phyloP scores from a whole-genome alignment of 2,113 vertebrate genomes.

The Alosa alosa region DNA sequence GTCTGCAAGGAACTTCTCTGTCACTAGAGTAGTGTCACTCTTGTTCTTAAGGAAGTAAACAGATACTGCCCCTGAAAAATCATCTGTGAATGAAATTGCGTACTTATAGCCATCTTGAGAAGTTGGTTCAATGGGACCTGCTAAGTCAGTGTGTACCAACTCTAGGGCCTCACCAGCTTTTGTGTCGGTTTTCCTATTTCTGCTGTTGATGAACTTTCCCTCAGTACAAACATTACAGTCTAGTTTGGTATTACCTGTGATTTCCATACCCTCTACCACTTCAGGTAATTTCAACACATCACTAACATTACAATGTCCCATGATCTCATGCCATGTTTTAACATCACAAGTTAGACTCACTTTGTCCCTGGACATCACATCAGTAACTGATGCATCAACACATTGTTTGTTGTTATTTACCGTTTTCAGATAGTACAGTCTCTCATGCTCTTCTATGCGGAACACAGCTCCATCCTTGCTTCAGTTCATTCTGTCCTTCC shows the following conservation, averaged over 20 bases:
- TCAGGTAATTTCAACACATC: constrained; percentile 31
- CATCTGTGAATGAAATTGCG: constrained; percentile 31
- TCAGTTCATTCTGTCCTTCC: constrained; percentile 1
- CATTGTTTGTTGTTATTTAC: background rate
- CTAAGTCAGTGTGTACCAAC: constrained; percentile 32
- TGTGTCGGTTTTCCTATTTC: constrained; percentile 15
- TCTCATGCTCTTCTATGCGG: background rate
- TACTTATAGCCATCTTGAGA: constrained; percentile 20
- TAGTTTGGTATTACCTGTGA: background rate
- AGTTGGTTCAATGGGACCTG: constrained; percentile 5
- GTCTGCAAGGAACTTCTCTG: constrained; percentile 34
- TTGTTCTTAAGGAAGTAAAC: constrained; percentile 35
- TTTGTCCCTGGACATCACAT: constrained; percentile 29
- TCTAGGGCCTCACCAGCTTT: constrained; percentile 23
- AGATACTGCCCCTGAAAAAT: constrained; percentile 26
- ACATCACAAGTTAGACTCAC: constrained; percentile 24
- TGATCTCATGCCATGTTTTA: constrained; percentile 28
- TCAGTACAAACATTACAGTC: constrained; percentile 24
- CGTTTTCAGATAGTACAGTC: background rate
- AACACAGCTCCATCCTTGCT: background rate
- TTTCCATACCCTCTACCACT: constrained; percentile 19
- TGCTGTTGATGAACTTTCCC: constrained; percentile 29
- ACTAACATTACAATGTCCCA: constrained; percentile 19
- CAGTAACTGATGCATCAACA: constrained; percentile 22
- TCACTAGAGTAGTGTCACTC: constrained; percentile 16